Evolutionary conservation across 2,113 vertebrate genomes (phyloP), one percentile per base, ranked within the genome.

Genomic region (Pelecanus crispus): DNA sequence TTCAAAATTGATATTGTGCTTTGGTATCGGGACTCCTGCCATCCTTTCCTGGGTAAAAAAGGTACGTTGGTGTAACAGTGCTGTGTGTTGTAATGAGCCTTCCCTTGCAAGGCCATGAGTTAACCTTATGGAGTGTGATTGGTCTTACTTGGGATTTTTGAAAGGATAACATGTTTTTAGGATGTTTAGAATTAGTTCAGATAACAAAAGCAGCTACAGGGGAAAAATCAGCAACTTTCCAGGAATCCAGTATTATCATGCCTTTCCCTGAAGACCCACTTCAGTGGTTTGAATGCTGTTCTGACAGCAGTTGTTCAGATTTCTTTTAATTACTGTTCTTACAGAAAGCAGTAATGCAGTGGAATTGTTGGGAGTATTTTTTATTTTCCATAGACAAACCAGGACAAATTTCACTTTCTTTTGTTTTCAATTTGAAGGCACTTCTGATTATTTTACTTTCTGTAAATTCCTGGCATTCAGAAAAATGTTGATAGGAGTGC

Each of bases 1-100:
- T 99, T 99, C 96, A 99, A 98, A 95, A 95, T 99, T 53, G 99
- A 99, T 80, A 98, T 99, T n/a, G 98, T 98, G 58, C 98, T 99
- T 92, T 99, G 98, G 97, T 99, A 98, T 95, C 98, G 99, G 71
- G 97, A 97, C 71, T 95, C 86, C 21, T 99, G 98, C 94, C 97
- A 96, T n/a, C 91, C 90, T 88, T 93, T 99, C 88, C 97, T 99
- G 49, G 40, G 80, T 14, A 77, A 93, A 81, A 98, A 98, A 98
- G 99, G 99, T 99, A 98, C 1, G 18, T 62, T 88, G 91, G 44
- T 74, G 5, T 63, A 65, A n/a, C 31, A 75, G 19, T 50, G 31
- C 31, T 49, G 8, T 22, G 25, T 53, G n/a, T 40, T 49, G n/a
- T 63, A 77, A 31, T 9, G 34, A 86, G 26, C 24, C n/a, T 92